These are phyloP conservation scores for Drosophila neutralis DNA, from an alignment of 2,888 invertebrate genomes.

Conservation along the genomic window DNA sequence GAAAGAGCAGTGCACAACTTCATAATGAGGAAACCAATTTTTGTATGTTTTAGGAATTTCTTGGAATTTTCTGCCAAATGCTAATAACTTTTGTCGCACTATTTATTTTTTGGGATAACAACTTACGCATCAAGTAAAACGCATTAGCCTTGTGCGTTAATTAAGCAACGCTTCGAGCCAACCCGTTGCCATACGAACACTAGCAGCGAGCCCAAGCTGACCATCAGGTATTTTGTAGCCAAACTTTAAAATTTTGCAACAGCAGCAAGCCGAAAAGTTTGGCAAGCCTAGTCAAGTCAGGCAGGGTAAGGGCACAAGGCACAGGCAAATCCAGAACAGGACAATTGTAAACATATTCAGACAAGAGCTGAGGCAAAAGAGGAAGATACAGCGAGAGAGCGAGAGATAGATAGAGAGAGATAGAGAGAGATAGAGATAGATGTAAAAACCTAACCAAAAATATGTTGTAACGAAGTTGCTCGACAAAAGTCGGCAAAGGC, in stretches of 20 bases:
- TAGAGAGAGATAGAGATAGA: background rate
- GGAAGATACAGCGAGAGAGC: background rate
- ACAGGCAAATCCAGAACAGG: slow-evolving; percentile 29
- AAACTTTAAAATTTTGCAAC: slow-evolving; percentile 53
- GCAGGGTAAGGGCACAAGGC: background rate
- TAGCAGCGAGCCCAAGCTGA: slow-evolving; percentile 14
- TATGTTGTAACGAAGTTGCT: slow-evolving; percentile 63
- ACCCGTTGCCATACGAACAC: slow-evolving; percentile 4
- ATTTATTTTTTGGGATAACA: slow-evolving; percentile 16
- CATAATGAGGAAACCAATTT: too few relatives aligned
- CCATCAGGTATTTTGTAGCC: slow-evolving; percentile 48
- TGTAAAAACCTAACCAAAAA: slow-evolving; percentile 23
- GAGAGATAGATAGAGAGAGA: background rate
- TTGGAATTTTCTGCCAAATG: background rate
- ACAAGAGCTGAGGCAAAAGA: background rate
- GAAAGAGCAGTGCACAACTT: too few relatives aligned
- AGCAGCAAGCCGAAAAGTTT: slow-evolving; percentile 33
- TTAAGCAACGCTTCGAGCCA: slow-evolving; percentile 44
- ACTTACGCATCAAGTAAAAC: slow-evolving; percentile 29
- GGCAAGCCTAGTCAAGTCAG: slow-evolving; percentile 37
- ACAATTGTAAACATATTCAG: slow-evolving; percentile 37
- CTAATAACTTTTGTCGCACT: background rate
- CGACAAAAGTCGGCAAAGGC: slow-evolving; percentile 49
- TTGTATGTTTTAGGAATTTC: background rate
- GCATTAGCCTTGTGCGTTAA: slow-evolving; percentile 38